These are phyloP conservation scores for Spisula solida DNA, from an alignment of 2,888 invertebrate genomes.

Conservation along the genomic window DNA sequence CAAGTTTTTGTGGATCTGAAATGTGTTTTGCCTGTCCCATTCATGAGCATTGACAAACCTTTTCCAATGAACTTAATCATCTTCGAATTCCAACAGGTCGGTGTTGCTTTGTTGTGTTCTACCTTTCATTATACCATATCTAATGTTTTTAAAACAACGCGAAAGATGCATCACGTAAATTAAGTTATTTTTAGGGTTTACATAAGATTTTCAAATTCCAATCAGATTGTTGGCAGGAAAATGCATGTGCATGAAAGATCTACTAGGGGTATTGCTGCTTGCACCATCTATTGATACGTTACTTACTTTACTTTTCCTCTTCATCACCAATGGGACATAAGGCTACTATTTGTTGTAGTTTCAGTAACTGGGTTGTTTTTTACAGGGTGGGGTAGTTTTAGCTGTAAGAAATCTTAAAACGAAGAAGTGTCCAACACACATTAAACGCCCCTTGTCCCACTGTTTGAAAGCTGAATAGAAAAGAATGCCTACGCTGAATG, in stretches of 20 bases:
- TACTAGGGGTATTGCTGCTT: slow-evolving; percentile 33
- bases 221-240: slow-evolving; percentile 9
- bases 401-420: no score
- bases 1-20: slow-evolving; percentile 6
- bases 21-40: neutral
- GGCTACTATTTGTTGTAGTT: no score
- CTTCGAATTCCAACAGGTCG: no score
- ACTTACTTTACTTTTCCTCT: no score
- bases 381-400: no score
- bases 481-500: no score
- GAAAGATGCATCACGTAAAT: slow-evolving; percentile 6
- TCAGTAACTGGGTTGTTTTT: no score
- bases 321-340: no score
- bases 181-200: neutral
- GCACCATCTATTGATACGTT: slow-evolving; percentile 33
- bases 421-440: no score
- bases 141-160: slow-evolving; percentile 1
- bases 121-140: no score
- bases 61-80: neutral
- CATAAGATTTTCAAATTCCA: neutral
- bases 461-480: no score
- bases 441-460: no score
- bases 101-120: neutral
- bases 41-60: neutral
- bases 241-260: slow-evolving; percentile 56